A percentile compares a stretch with the other conserved stretches of the same genome.
Conservation (phyloP, 1,140 invertebrate genomes). For the Lordiphosa mommai region DNA sequence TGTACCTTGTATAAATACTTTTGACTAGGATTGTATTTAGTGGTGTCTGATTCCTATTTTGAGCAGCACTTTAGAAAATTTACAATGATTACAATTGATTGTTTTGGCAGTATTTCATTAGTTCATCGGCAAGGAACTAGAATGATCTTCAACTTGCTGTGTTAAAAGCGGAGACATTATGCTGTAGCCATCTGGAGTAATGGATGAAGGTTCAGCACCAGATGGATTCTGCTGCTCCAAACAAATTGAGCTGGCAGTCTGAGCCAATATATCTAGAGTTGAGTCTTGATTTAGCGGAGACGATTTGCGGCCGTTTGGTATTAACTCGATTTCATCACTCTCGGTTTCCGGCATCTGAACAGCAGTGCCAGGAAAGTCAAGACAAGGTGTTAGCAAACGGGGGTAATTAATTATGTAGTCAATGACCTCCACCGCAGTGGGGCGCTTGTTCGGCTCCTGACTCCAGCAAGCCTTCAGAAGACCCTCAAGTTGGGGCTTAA, state of each 20-base stretch:
- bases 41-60: too few species aligned
- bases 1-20: too few species aligned
- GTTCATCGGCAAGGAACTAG: background rate
- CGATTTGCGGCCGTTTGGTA: conserved; percentile 12
- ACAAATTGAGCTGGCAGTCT: background rate
- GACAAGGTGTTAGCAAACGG: conserved; percentile 87
- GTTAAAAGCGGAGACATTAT: conserved; percentile 59
- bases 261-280: background rate
- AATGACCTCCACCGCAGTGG: conserved; percentile 88
- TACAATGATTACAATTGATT: too few species aligned
- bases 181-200: conserved; percentile 64
- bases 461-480: conserved; percentile 90
- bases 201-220: conserved; percentile 14
- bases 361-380: conserved; percentile 88
- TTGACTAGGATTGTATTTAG: too few species aligned
- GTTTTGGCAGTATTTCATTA: background rate
- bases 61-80: too few species aligned
- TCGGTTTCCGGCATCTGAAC: conserved; percentile 82
- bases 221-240: background rate
- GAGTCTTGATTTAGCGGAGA: conserved; percentile 20
- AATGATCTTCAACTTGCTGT: conserved; percentile 15
- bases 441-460: conserved; percentile 85
- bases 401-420: conserved; percentile 89
- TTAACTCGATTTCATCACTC: conserved; percentile 45
- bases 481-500: conserved; percentile 87